These are phyloP conservation scores for Rhamphomyia laevipes DNA, from an alignment of 2,888 invertebrate genomes.

Conservation along the genomic window DNA sequence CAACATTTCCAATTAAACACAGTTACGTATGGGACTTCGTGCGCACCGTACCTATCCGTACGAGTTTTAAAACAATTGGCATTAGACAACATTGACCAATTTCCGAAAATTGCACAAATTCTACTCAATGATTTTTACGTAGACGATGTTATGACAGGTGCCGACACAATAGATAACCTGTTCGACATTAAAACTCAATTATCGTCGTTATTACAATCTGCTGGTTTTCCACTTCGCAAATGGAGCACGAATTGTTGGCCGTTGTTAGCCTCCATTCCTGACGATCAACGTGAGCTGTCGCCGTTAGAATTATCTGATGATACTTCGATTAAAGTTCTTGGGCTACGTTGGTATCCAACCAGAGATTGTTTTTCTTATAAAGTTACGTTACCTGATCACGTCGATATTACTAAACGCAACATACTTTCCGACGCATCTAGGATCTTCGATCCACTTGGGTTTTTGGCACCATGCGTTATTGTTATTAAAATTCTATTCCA, in stretches of 20 bases:
- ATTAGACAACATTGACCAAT: conserved; percentile 6
- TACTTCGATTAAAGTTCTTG: neutral
- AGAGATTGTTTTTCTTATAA: neutral
- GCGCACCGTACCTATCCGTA: too few relatives aligned
- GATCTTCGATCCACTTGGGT: conserved; percentile 5
- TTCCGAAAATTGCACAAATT: conserved; percentile 9
- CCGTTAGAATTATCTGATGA: too few relatives aligned
- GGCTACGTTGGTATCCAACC: conserved; percentile 1
- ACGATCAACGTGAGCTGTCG: too few relatives aligned
- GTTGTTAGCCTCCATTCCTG: neutral
- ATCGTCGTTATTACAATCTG: too few relatives aligned
- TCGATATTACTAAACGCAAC: neutral
- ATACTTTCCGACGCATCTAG: neutral
- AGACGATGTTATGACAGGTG: conserved; percentile 8
- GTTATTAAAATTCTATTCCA: too few relatives aligned
- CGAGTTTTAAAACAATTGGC: too few relatives aligned
- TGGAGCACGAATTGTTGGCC: conserved; percentile 7
- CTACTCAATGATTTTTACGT: conserved; percentile 14
- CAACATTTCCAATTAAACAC: conserved; percentile 12
- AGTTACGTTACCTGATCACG: neutral
- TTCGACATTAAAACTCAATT: too few relatives aligned
- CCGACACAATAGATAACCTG: too few relatives aligned
- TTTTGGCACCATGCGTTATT: too few relatives aligned
- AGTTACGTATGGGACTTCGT: too few relatives aligned
- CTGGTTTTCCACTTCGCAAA: too few relatives aligned